Percentiles rank a stretch among this genome's conserved stretches.
Evolutionary conservation across 2,113 vertebrate species (phyloP).

Genomic region (human): DNA sequence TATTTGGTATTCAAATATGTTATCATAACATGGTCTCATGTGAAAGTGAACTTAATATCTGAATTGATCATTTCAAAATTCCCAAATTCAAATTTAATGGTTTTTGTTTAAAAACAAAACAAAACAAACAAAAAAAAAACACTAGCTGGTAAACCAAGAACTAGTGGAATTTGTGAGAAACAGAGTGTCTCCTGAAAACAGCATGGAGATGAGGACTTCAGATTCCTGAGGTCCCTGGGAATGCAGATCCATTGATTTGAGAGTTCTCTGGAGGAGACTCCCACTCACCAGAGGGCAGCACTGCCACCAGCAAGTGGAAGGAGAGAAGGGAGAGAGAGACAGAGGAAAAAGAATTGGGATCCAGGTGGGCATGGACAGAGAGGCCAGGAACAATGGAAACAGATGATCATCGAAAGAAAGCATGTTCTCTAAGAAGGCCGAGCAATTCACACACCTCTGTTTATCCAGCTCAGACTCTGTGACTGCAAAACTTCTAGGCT

Average conservation of each 20-base stretch:
- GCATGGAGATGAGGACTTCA: not conserved
- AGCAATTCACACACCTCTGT: not conserved
- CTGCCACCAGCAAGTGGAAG: not conserved
- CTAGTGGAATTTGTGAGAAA: not conserved
- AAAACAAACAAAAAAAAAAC: not conserved
- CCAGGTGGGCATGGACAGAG: not conserved
- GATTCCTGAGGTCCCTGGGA: not conserved
- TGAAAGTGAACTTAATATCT: not conserved
- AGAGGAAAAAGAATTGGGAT: not conserved
- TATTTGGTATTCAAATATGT: not conserved
- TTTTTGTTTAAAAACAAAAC: not conserved
- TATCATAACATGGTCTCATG: not conserved
- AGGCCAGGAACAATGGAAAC: not conserved
- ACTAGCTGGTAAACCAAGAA: not conserved
- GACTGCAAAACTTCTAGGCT: not conserved
- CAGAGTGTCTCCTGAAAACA: not conserved
- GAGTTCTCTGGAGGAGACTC: not conserved
- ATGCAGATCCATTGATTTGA: accelerated
- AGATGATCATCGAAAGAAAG: not conserved
- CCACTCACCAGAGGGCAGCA: conserved; percentile 64
- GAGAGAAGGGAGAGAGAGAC: not conserved
- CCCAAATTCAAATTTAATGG: not conserved
- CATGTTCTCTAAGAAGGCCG: not conserved
- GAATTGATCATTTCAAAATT: not conserved
- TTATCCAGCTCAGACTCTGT: not conserved